phyloP scores from a whole-genome alignment of 2,113 vertebrate genomes.

The Ivindomyrus marchei region DNA sequence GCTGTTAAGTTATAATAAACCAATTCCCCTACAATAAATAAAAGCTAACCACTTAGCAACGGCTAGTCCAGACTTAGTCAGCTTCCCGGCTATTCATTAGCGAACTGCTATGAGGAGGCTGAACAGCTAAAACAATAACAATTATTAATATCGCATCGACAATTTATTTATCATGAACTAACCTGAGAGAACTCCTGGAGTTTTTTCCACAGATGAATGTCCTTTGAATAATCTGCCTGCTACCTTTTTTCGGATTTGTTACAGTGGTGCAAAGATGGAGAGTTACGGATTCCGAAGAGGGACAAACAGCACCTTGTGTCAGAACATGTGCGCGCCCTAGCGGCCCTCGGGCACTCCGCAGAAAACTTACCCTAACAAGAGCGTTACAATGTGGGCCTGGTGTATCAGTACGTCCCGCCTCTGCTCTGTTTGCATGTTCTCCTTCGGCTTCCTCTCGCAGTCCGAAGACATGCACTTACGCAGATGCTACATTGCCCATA shows the following conservation, averaged over 20 bases:
- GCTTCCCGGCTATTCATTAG: not conserved
- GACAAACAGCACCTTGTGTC: not conserved
- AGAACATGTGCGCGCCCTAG: conserved; percentile 5
- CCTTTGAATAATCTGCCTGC: not conserved
- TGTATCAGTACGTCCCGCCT: not conserved
- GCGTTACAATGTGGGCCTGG: not conserved
- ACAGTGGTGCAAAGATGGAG: conserved; percentile 14
- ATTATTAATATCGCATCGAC: not conserved
- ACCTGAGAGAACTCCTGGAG: conserved; percentile 14
- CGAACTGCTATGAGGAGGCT: not conserved
- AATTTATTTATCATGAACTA: not conserved
- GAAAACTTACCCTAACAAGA: not conserved
- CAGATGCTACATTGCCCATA: not conserved
- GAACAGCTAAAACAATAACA: not conserved
- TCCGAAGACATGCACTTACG: not conserved
- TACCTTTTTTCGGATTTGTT: not conserved
- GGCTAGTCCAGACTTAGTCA: not conserved
- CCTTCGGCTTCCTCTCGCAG: not conserved
- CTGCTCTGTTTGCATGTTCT: not conserved
- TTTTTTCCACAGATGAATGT: conserved; percentile 1
- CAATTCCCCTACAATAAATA: not conserved
- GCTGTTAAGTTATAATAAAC: not conserved
- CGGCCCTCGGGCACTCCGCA: not conserved
- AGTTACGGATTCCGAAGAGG: conserved; percentile 14
- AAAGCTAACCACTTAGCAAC: not conserved